phyloP scores from a whole-genome alignment of 1,140 invertebrate genomes.

The Metaphire vulgaris region DNA sequence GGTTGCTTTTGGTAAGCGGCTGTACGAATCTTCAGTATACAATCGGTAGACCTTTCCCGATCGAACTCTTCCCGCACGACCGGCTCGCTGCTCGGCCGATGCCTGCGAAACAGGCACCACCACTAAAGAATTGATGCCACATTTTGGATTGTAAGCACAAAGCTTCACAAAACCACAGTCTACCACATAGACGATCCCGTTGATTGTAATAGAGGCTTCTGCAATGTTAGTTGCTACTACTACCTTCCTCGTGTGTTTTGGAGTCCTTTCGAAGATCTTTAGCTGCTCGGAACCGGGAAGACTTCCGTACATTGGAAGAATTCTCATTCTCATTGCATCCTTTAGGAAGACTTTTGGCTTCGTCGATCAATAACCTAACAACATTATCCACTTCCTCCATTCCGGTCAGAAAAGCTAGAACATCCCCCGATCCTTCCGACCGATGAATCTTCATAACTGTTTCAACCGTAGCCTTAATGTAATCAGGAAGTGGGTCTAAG shows the following conservation, averaged over 20 bases:
- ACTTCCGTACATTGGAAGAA: constrained; percentile 89
- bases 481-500: constrained; percentile 74
- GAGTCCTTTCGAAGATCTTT: constrained; percentile 74
- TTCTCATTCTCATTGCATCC: constrained; percentile 59
- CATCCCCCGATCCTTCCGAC: constrained; percentile 64
- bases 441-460: constrained; percentile 83
- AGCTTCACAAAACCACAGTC: constrained; percentile 97
- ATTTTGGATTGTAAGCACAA: constrained; percentile 76
- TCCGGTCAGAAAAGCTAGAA: constrained; percentile 89
- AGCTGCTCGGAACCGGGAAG: constrained; percentile 70
- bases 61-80: constrained; percentile 76
- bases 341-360: constrained; percentile 39
- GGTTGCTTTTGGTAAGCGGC: constrained; percentile 62
- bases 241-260: constrained; percentile 73
- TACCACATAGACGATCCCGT: constrained; percentile 85
- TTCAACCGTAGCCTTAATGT: constrained; percentile 77
- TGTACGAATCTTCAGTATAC: constrained; percentile 65
- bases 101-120: constrained; percentile 79
- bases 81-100: constrained; percentile 83
- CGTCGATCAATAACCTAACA: constrained; percentile 43
- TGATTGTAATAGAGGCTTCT: constrained; percentile 88
- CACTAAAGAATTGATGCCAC: constrained; percentile 76
- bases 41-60: constrained; percentile 57
- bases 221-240: constrained; percentile 95
- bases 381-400: constrained; percentile 48